A percentile compares a stretch with the other conserved stretches of the same genome.
Conservation (phyloP, 2,797 vertebrate genomes). For the Margarornis squamiger region DNA sequence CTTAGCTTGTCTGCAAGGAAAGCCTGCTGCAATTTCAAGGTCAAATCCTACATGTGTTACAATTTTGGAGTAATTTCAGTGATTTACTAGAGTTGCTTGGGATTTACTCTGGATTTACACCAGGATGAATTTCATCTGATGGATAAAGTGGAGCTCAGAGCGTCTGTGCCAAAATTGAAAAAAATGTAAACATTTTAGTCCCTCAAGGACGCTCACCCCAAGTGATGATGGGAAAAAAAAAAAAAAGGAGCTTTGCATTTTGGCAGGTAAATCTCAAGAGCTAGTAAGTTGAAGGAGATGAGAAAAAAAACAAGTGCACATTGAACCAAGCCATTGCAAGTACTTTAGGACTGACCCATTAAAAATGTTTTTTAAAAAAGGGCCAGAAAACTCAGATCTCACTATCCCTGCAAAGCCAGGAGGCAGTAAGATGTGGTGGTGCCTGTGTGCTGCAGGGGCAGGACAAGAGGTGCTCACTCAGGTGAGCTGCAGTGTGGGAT, state of each 20-base stretch:
- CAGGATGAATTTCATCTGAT: neutral
- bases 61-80: neutral
- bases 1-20: neutral
- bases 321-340: neutral
- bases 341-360: neutral
- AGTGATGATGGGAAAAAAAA: neutral
- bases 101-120: conserved; percentile 29
- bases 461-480: neutral
- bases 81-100: neutral
- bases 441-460: neutral
- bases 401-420: neutral
- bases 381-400: neutral
- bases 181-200: neutral
- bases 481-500: neutral
- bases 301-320: neutral
- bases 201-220: neutral
- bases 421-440: neutral
- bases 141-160: neutral
- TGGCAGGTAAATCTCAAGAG: neutral
- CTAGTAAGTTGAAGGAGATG: neutral
- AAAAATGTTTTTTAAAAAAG: neutral
- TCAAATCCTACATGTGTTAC: neutral
- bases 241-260: neutral
- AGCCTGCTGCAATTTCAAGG: neutral
- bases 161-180: neutral